Conservation (phyloP, 2,888 invertebrate species). For the Pterobdella sp. region DNA sequence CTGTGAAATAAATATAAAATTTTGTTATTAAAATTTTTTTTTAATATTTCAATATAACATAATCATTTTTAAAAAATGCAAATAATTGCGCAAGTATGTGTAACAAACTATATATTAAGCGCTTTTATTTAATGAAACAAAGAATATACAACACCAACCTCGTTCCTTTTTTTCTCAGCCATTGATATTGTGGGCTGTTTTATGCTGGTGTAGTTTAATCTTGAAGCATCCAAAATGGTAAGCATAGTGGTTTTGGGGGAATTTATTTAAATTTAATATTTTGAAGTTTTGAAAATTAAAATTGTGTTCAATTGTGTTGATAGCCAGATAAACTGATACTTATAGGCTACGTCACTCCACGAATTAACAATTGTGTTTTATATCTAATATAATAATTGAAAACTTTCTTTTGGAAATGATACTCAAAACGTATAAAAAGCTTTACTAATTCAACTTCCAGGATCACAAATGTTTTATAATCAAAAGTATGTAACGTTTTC, state of each 20-base stretch:
- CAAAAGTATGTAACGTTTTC: neutral
- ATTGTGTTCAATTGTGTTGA: neutral
- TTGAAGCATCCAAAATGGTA: conserved; percentile 48
- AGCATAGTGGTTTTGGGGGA: conserved; percentile 34
- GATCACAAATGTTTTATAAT: neutral
- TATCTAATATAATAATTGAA: neutral
- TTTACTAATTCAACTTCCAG: neutral
- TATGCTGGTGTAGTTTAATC: conserved; percentile 42
- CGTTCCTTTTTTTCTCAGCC: conserved; percentile 44
- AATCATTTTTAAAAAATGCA: conserved; percentile 1
- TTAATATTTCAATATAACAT: neutral
- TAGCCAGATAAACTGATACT: neutral
- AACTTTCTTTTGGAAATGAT: neutral
- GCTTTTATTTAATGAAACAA: neutral
- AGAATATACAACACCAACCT: conserved; percentile 35
- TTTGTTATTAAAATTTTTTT: neutral
- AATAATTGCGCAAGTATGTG: neutral
- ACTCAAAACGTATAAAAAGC: neutral
- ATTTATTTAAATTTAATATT: neutral
- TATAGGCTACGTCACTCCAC: conserved; percentile 7
- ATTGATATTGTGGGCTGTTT: conserved; percentile 40
- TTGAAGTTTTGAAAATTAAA: neutral
- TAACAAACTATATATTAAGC: neutral
- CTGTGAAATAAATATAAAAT: neutral
- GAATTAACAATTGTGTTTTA: neutral